These are phyloP conservation scores for Dendrolimus pini DNA, from an alignment of 2,888 invertebrate species.

Conservation along the genomic window DNA sequence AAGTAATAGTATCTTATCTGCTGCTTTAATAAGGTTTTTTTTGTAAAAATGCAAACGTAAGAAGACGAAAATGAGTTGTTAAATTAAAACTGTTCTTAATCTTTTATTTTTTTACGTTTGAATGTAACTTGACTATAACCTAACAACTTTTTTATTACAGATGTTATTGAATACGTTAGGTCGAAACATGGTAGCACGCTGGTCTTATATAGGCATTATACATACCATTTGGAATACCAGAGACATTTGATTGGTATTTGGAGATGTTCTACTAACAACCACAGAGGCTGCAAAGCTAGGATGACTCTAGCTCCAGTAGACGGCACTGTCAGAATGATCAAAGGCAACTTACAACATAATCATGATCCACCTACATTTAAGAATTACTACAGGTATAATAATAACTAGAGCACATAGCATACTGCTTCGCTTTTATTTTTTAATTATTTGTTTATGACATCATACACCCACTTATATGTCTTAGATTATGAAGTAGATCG, in stretches of 20 bases:
- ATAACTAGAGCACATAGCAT: too few relatives aligned
- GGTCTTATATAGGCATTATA: conserved; percentile 16
- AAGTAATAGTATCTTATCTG: too few relatives aligned
- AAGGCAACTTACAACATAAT: conserved; percentile 6
- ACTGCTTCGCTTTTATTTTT: too few relatives aligned
- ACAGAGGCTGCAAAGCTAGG: conserved; percentile 12
- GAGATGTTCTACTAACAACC: conserved; percentile 17
- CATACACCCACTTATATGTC: too few relatives aligned
- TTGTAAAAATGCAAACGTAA: too few relatives aligned
- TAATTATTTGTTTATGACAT: too few relatives aligned
- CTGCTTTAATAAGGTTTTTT: too few relatives aligned
- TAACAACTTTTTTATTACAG: conserved; percentile 2
- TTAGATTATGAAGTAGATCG: too few relatives aligned
- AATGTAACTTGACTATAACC: too few relatives aligned
- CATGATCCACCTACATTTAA: conserved; percentile 9
- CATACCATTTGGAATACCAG: conserved; percentile 7
- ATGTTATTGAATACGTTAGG: conserved; percentile 3
- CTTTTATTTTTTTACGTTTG: too few relatives aligned
- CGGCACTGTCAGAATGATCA: conserved; percentile 1
- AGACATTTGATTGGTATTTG: conserved; percentile 7
- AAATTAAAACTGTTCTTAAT: too few relatives aligned
- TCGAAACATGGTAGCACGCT: conserved; percentile 15
- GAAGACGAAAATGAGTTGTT: too few relatives aligned
- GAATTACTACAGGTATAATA: not conserved
- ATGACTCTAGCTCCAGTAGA: not conserved